Evolutionary conservation across 2,888 invertebrate species (phyloP).

Genomic region (Cryptophagus acutangulus): DNA sequence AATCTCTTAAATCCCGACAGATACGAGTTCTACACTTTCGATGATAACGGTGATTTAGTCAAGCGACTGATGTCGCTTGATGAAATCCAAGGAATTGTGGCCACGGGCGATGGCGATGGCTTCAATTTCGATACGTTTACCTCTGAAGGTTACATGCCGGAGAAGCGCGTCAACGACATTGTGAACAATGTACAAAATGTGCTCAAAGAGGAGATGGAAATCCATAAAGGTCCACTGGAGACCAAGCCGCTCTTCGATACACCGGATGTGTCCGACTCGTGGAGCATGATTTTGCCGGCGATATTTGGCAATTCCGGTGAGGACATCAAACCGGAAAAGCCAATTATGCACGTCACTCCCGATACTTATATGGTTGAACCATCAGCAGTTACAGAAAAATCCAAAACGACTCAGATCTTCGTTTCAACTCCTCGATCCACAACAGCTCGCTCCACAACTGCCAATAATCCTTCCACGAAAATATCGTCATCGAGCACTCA

Average conservation of each 20-base stretch:
- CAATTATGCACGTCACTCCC: slow-evolving; percentile 35
- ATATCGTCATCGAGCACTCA: slow-evolving; percentile 7
- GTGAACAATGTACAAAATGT: slow-evolving; percentile 80
- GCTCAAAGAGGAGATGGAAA: slow-evolving; percentile 69
- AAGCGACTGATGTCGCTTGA: slow-evolving; percentile 79
- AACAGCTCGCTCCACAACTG: slow-evolving; percentile 22
- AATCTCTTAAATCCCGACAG: slow-evolving; percentile 74
- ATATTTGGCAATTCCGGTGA: slow-evolving; percentile 60
- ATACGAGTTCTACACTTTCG: slow-evolving; percentile 83
- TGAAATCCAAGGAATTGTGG: slow-evolving; percentile 80
- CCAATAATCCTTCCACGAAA: slow-evolving; percentile 8
- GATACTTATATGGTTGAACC: slow-evolving; percentile 43
- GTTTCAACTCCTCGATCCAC: slow-evolving; percentile 32
- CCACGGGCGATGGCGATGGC: slow-evolving; percentile 71
- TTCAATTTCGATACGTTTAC: slow-evolving; percentile 51
- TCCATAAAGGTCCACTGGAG: slow-evolving; percentile 47
- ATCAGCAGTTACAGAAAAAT: slow-evolving; percentile 9
- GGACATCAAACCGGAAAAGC: slow-evolving; percentile 39
- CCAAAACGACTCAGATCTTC: slow-evolving; percentile 9
- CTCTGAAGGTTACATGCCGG: slow-evolving; percentile 45
- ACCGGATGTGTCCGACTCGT: slow-evolving; percentile 69
- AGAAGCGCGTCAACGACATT: slow-evolving; percentile 71
- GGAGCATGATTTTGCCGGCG: slow-evolving; percentile 78
- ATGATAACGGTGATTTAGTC: slow-evolving; percentile 76
- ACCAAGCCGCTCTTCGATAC: slow-evolving; percentile 58